Evolutionary conservation across 2,797 vertebrate genomes (phyloP).

Genomic region (Xenopus petersii): DNA sequence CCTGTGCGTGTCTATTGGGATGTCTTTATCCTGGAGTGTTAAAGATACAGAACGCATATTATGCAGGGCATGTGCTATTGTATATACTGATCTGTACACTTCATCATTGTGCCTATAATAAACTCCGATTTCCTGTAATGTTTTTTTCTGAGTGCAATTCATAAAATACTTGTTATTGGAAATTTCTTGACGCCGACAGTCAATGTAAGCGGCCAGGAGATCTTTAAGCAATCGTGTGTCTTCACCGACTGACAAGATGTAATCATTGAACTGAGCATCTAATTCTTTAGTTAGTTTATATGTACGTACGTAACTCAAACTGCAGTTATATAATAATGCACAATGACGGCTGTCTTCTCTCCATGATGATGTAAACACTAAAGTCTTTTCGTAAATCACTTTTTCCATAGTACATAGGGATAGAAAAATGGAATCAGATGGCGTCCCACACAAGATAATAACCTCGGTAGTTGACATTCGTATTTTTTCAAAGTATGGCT

Average conservation of each 20-base stretch:
- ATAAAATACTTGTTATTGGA: too few relatives aligned
- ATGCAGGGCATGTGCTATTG: too few relatives aligned
- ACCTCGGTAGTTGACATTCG: neutral
- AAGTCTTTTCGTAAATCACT: neutral
- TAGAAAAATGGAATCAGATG: neutral
- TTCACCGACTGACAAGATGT: neutral
- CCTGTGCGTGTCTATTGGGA: too few relatives aligned
- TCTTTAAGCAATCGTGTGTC: conserved; percentile 13
- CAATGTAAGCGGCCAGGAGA: neutral
- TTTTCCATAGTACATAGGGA: neutral
- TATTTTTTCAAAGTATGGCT: neutral
- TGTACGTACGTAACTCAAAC: neutral
- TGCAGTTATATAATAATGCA: neutral
- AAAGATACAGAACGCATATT: too few relatives aligned
- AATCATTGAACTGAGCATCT: neutral
- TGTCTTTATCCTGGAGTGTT: too few relatives aligned
- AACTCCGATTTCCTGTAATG: too few relatives aligned
- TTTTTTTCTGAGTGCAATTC: too few relatives aligned
- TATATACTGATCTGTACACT: too few relatives aligned
- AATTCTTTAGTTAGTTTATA: neutral
- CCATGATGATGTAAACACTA: neutral
- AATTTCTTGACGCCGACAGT: too few relatives aligned
- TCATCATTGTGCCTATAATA: too few relatives aligned
- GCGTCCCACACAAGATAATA: neutral
- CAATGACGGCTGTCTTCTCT: neutral